phyloP scores from a whole-genome alignment of 2,888 invertebrate species.

The Stenolophus ochropezus region DNA sequence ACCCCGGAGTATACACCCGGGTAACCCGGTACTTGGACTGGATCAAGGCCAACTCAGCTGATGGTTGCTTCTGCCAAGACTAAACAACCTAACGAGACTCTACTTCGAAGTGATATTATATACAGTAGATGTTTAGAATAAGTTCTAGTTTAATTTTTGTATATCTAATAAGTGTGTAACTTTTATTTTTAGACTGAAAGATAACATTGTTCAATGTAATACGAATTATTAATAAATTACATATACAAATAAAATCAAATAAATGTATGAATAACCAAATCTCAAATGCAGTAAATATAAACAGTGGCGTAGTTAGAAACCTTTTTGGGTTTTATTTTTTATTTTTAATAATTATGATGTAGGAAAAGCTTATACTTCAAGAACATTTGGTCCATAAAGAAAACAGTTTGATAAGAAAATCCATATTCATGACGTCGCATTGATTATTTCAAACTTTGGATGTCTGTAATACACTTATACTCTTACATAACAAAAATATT shows the following conservation, averaged over 20 bases:
- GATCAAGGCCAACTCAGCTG: slow-evolving; percentile 85
- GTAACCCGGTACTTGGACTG: slow-evolving; percentile 88
- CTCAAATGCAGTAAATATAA: too few species aligned
- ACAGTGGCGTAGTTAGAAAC: too few species aligned
- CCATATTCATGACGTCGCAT: too few species aligned
- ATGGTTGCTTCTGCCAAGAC: slow-evolving; percentile 88
- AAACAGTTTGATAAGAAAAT: too few species aligned
- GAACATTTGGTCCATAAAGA: too few species aligned
- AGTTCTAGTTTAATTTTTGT: neutral
- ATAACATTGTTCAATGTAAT: neutral
- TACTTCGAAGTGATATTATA: slow-evolving; percentile 61
- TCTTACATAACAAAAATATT: too few species aligned
- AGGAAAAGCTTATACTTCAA: too few species aligned
- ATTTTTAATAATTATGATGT: too few species aligned
- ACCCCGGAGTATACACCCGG: slow-evolving; percentile 90
- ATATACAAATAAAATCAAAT: neutral
- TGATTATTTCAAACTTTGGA: too few species aligned
- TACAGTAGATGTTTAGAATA: slow-evolving; percentile 10
- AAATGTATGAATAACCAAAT: too few species aligned
- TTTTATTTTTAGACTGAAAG: neutral
- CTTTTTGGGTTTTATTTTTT: too few species aligned
- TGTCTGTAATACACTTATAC: too few species aligned
- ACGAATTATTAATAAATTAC: neutral
- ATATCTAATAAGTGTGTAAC: neutral
- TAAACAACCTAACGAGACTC: slow-evolving; percentile 67